phyloP scores from a whole-genome alignment of 2,888 invertebrate genomes.

The Schizaphis graminum region DNA sequence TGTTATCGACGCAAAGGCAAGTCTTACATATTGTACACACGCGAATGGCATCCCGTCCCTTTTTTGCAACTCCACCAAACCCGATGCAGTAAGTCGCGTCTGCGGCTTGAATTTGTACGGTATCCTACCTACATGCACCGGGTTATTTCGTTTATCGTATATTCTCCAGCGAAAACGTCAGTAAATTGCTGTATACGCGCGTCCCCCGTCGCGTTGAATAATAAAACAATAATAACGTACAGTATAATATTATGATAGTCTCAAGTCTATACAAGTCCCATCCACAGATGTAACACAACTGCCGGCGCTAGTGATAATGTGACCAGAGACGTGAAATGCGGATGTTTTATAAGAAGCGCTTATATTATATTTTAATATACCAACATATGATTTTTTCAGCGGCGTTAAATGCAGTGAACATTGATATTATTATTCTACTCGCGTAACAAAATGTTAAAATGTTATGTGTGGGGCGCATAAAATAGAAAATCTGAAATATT shows the following conservation, averaged over 20 bases:
- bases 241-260: background rate
- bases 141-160: background rate
- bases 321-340: background rate
- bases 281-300: background rate
- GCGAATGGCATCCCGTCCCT: background rate
- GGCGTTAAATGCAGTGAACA: background rate
- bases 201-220: background rate
- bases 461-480: background rate
- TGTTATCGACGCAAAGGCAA: background rate
- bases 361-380: background rate
- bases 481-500: background rate
- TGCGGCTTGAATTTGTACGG: background rate
- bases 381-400: background rate
- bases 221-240: background rate
- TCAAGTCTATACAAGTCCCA: background rate
- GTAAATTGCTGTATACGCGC: background rate
- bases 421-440: background rate
- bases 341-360: background rate
- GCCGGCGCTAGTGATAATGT: background rate
- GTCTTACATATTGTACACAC: background rate
- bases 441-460: background rate
- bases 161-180: background rate
- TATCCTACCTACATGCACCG: background rate
- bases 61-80: background rate
- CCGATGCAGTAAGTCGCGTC: background rate